These are phyloP conservation scores for Diplogasteroides magnus DNA, from an alignment of 1,140 invertebrate species.

Conservation along the genomic window DNA sequence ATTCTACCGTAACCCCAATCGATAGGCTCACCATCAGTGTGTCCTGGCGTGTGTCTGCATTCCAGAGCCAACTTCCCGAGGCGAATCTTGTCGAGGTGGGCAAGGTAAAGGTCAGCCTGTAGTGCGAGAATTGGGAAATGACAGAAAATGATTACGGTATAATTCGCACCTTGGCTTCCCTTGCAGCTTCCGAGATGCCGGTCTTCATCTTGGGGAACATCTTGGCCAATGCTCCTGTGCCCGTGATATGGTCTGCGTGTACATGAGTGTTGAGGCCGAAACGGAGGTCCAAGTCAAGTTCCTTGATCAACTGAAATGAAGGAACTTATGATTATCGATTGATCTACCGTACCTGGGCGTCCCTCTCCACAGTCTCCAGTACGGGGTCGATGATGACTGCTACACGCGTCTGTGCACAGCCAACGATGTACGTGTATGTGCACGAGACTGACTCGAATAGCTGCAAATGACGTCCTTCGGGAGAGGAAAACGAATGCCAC, in stretches of 20 bases:
- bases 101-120: constrained; percentile 74
- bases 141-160: neutral
- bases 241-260: constrained; percentile 96
- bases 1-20: too few species aligned
- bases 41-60: constrained; percentile 80
- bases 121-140: constrained; percentile 63
- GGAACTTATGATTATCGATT: neutral
- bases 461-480: too few species aligned
- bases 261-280: constrained; percentile 95
- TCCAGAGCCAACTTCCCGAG: constrained; percentile 71
- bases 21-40: constrained; percentile 88
- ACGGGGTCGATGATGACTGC: constrained; percentile 95
- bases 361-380: constrained; percentile 66
- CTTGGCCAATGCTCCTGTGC: constrained; percentile 78
- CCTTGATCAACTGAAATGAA: constrained; percentile 66
- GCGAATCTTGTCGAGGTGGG: constrained; percentile 66
- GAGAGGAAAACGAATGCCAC: too few species aligned
- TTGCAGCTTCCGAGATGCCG: too few species aligned
- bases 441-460: constrained; percentile 82
- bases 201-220: too few species aligned
- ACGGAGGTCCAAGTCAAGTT: constrained; percentile 76
- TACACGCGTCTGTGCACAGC: constrained; percentile 69
- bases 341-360: constrained; percentile 46
- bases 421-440: constrained; percentile 93
- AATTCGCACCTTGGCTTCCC: neutral